Conservation (phyloP, 1,140 invertebrate genomes). For the Archivesica marissinica region DNA sequence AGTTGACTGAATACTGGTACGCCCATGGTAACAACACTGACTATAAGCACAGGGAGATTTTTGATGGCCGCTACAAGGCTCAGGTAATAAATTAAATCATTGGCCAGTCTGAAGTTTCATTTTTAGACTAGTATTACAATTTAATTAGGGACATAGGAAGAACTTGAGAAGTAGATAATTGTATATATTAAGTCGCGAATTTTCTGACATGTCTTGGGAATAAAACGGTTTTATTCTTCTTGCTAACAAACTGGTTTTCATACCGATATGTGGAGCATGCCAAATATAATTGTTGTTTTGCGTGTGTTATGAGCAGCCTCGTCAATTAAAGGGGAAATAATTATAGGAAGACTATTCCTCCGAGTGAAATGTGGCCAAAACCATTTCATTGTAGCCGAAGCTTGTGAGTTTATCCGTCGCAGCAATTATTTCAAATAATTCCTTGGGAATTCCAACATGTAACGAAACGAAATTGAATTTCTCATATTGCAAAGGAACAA, state of each 20-base stretch:
- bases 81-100: no score
- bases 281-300: neutral
- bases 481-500: slow-evolving; percentile 19
- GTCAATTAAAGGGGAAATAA: slow-evolving; percentile 7
- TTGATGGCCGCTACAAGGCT: no score
- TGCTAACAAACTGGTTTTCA: neutral
- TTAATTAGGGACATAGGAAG: no score
- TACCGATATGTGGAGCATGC: neutral
- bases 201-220: neutral
- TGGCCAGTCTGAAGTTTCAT: no score
- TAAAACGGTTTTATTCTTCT: neutral
- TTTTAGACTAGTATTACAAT: no score
- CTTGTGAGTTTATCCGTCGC: neutral
- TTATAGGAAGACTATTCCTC: neutral
- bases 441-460: slow-evolving; percentile 9
- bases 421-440: slow-evolving; percentile 29
- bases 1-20: no score
- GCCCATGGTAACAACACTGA: no score
- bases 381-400: neutral
- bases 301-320: neutral
- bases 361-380: slow-evolving; percentile 18
- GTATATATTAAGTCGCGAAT: neutral
- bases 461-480: slow-evolving; percentile 26
- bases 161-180: neutral
- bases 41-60: no score